Evolutionary conservation across 2,888 invertebrate genomes (phyloP).

Genomic region (Gordius sp.): DNA sequence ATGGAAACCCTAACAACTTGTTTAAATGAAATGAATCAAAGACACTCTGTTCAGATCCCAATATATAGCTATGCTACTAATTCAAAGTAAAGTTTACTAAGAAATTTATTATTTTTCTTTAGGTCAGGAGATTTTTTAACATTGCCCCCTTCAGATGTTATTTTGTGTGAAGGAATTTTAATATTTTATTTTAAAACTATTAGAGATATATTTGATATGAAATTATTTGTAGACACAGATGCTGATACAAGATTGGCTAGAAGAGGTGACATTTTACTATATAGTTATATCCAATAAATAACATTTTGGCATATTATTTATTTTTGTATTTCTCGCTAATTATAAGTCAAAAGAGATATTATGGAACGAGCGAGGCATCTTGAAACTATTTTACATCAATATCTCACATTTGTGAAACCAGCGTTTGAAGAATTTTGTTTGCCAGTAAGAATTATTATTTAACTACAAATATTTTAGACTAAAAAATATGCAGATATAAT

Average conservation of each 20-base stretch:
- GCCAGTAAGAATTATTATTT: constrained; percentile 59
- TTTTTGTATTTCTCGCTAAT: constrained; percentile 16
- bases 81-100: constrained; percentile 43
- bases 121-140: constrained; percentile 33
- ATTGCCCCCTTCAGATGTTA: constrained; percentile 81
- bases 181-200: constrained; percentile 89
- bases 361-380: constrained; percentile 72
- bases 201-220: constrained; percentile 84
- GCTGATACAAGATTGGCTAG: constrained; percentile 83
- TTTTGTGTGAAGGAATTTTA: constrained; percentile 83
- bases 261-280: constrained; percentile 58
- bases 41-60: constrained; percentile 62
- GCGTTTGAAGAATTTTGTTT: constrained; percentile 96
- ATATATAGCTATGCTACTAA: constrained; percentile 73
- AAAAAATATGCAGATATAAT: constrained; percentile 99
- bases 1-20: constrained; percentile 54
- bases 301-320: too few species aligned
- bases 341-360: constrained; percentile 69
- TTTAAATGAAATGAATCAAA: constrained; percentile 51
- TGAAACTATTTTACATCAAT: constrained; percentile 75
- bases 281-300: too few species aligned
- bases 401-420: constrained; percentile 93
- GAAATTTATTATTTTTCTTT: too few species aligned
- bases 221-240: constrained; percentile 92
- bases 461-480: constrained; percentile 47